Conservation (phyloP, 2,888 invertebrate species). For the Sphinx pinastri region DNA sequence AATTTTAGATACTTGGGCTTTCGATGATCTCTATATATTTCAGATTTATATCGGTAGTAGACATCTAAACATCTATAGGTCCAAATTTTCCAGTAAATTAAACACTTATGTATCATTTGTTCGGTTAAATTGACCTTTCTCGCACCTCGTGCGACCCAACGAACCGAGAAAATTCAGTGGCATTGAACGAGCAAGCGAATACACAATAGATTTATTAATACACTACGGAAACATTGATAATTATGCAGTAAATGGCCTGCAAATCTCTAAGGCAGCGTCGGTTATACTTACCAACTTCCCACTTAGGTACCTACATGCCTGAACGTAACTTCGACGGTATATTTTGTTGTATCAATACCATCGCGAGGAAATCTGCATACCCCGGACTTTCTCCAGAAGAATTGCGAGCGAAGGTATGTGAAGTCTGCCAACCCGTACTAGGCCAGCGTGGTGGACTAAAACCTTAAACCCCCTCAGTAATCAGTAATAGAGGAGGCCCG, state of each 20-base stretch:
- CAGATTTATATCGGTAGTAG: too few species aligned
- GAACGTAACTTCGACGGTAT: background rate
- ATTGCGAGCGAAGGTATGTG: too few species aligned
- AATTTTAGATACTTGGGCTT: too few species aligned
- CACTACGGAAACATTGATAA: constrained; percentile 26
- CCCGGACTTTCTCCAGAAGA: too few species aligned
- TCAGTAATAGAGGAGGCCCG: too few species aligned
- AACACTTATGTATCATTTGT: constrained; percentile 34
- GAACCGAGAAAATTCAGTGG: constrained; percentile 38
- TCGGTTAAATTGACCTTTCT: constrained; percentile 38
- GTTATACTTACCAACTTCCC: constrained; percentile 2
- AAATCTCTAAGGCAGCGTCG: constrained; percentile 2
- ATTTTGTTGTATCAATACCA: background rate
- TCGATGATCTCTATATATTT: too few species aligned
- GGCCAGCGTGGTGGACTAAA: too few species aligned
- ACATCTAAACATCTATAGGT: background rate
- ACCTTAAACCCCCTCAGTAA: too few species aligned
- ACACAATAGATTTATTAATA: constrained; percentile 34
- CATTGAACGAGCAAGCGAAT: constrained; percentile 33
- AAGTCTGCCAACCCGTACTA: too few species aligned
- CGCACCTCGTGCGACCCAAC: constrained; percentile 35
- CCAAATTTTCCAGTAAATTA: constrained; percentile 42
- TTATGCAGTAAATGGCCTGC: constrained; percentile 22
- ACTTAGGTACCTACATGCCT: background rate
- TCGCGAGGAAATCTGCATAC: too few species aligned